A percentile compares a stretch with the other conserved stretches of the same genome.
These are phyloP conservation scores for Sebastes nivosus DNA, from an alignment of 2,797 vertebrate genomes.

Conservation along the genomic window DNA sequence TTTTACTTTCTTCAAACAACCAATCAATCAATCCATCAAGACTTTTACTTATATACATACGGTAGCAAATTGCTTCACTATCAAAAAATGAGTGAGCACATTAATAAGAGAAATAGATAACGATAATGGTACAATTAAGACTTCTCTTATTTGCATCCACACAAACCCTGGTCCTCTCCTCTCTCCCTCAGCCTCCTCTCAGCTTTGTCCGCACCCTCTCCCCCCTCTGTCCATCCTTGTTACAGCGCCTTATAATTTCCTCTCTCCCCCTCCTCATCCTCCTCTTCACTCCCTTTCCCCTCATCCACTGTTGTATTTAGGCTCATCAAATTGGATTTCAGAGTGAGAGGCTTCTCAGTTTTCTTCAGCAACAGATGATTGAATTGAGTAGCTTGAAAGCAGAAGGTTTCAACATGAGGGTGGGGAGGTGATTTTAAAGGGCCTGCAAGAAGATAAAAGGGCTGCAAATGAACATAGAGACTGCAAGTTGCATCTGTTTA, in stretches of 20 bases:
- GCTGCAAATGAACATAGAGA: conserved; percentile 4
- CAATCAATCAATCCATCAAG: neutral
- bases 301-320: conserved; percentile 16
- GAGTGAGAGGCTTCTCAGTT: conserved; percentile 39
- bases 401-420: conserved; percentile 11
- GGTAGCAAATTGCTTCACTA: neutral
- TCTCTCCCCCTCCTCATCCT: neutral
- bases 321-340: conserved; percentile 51
- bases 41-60: neutral
- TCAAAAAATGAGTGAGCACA: neutral
- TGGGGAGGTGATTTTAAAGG: neutral
- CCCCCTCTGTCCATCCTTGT: conserved; percentile 6
- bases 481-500: neutral
- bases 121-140: neutral
- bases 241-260: conserved; percentile 14
- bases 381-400: conserved; percentile 43
- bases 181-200: conserved; percentile 8
- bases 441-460: conserved; percentile 5
- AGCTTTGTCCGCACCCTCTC: conserved; percentile 1
- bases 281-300: neutral
- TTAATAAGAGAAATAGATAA: neutral
- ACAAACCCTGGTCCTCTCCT: neutral
- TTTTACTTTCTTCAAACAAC: neutral
- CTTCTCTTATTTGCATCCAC: neutral
- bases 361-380: conserved; percentile 42